Evolutionary conservation across 2,888 invertebrate genomes (phyloP).

Genomic region (Cantharis rufa): DNA sequence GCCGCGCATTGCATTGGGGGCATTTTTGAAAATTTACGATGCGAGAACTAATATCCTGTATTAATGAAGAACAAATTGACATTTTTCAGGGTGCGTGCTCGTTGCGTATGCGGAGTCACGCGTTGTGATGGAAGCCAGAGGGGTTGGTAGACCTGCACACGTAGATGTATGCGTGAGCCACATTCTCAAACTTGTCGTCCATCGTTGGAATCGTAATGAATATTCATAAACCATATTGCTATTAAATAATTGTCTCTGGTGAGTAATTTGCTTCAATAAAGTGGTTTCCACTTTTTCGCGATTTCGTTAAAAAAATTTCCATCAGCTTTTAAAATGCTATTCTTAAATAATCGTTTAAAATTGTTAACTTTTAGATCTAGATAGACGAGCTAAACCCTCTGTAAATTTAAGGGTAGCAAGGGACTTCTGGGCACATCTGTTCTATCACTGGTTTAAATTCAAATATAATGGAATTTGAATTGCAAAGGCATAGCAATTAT

Average conservation of each 20-base stretch:
- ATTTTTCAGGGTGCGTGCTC: constrained; percentile 57
- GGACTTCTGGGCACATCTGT: constrained; percentile 1
- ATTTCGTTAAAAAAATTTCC: not conserved
- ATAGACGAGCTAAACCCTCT: not conserved
- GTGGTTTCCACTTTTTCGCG: not conserved
- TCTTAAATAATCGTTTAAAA: not conserved
- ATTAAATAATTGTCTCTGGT: constrained; percentile 30
- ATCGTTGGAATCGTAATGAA: constrained; percentile 36
- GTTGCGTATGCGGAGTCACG: constrained; percentile 57
- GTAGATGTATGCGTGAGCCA: constrained; percentile 45
- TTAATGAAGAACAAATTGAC: constrained; percentile 58
- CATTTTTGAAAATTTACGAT: constrained; percentile 47
- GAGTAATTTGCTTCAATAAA: constrained; percentile 19
- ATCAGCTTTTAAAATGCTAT: not conserved
- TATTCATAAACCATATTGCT: constrained; percentile 35
- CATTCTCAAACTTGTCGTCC: constrained; percentile 44
- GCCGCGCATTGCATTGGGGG: constrained; percentile 24
- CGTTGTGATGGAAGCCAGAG: constrained; percentile 33
- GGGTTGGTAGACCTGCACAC: constrained; percentile 43
- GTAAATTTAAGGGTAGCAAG: constrained; percentile 2
- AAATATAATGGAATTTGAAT: constrained; percentile 3
- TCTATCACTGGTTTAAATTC: constrained; percentile 4
- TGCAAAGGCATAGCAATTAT: constrained; percentile 4
- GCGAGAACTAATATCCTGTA: constrained; percentile 53
- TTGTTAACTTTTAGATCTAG: not conserved